Percentiles rank a stretch among this genome's conserved stretches.
These are phyloP conservation scores for Rutilus rutilus DNA, from an alignment of 2,113 vertebrate species.

Conservation along the genomic window DNA sequence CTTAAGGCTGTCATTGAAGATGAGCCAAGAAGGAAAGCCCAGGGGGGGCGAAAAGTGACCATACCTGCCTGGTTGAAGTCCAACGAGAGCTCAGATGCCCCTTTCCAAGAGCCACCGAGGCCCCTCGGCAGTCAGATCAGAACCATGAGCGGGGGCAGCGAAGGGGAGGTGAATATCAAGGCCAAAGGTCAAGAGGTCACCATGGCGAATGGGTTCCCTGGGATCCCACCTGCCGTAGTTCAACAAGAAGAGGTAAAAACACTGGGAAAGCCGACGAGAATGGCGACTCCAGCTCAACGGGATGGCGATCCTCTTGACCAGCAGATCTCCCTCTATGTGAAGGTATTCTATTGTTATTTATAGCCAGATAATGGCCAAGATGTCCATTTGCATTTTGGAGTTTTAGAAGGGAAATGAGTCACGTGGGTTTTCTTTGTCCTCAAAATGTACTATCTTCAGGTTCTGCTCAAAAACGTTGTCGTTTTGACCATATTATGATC, in stretches of 20 bases:
- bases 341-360: slow-evolving; percentile 63
- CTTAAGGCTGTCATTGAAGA: slow-evolving; percentile 24
- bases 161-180: slow-evolving; percentile 13
- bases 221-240: not conserved
- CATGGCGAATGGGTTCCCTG: slow-evolving; percentile 23
- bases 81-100: not conserved
- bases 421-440: too few relatives aligned
- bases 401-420: not conserved
- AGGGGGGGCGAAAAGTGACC: slow-evolving; percentile 28
- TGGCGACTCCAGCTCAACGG: slow-evolving; percentile 48
- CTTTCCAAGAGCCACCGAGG: slow-evolving; percentile 4
- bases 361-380: not conserved
- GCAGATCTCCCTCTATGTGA: slow-evolving; percentile 89
- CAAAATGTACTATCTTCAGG: too few relatives aligned
- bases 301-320: slow-evolving; percentile 68
- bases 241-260: slow-evolving; percentile 52
- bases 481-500: too few relatives aligned
- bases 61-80: slow-evolving; percentile 11
- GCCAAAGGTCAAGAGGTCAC: slow-evolving; percentile 39
- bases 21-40: slow-evolving; percentile 20
- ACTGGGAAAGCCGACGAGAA: slow-evolving; percentile 48
- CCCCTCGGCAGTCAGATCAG: not conserved
- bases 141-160: not conserved
- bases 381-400: not conserved
- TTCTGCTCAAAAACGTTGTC: too few relatives aligned